A percentile compares a stretch with the other conserved stretches of the same genome.
Conservation (phyloP, 2,797 vertebrate species). For the Psittacula derbiana region DNA sequence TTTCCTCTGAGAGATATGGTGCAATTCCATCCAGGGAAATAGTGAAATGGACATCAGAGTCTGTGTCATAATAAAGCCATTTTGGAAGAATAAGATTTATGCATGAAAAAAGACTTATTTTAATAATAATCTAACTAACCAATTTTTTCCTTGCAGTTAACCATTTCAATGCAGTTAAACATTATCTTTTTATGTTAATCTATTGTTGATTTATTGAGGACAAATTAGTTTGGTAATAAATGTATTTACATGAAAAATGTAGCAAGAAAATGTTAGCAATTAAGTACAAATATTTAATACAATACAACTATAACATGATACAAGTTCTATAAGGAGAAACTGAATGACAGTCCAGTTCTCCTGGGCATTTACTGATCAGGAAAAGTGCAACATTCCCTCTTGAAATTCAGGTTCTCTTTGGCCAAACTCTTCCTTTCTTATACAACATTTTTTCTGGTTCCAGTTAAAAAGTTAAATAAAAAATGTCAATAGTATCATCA, state of each 20-base stretch:
- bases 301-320: background rate
- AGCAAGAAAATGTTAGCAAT: background rate
- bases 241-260: background rate
- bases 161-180: background rate
- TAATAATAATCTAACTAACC: background rate
- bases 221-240: background rate
- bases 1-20: background rate
- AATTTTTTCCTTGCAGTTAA: background rate
- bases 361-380: background rate
- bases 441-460: background rate
- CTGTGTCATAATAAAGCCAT: background rate
- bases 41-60: background rate
- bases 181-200: background rate
- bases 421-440: background rate
- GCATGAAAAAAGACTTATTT: background rate
- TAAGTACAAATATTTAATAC: background rate
- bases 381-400: background rate
- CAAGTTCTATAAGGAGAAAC: background rate
- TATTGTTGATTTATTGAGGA: background rate
- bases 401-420: background rate
- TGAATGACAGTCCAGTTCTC: background rate
- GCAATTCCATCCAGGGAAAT: background rate
- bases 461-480: conserved; percentile 7
- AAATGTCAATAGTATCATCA: conserved; percentile 11
- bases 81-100: background rate